phyloP scores from a whole-genome alignment of 2,888 invertebrate genomes.

The Oxycera nigricornis region DNA sequence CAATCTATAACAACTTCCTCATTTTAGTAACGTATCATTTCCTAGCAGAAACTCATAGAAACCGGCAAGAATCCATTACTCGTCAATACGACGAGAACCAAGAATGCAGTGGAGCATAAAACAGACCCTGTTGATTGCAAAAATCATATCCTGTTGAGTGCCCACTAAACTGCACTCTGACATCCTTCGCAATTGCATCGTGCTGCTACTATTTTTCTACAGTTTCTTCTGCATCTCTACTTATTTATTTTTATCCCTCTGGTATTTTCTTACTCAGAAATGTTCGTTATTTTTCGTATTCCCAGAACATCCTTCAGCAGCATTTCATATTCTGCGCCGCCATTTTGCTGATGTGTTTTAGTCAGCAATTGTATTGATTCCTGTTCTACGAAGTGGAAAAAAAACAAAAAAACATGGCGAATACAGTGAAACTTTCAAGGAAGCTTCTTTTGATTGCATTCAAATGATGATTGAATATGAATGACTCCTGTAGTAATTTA shows the following conservation, averaged over 20 bases:
- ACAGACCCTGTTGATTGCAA: conserved; percentile 2
- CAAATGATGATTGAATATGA: too few species aligned
- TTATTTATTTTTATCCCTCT: too few species aligned
- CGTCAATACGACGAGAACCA: not conserved
- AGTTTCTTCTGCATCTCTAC: not conserved
- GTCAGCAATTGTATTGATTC: not conserved
- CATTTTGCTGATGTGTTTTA: conserved; percentile 1
- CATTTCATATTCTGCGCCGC: not conserved
- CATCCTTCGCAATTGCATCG: not conserved
- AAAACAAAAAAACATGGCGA: too few species aligned
- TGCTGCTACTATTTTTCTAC: not conserved
- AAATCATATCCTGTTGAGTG: not conserved
- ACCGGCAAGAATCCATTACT: not conserved
- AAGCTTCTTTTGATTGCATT: too few species aligned
- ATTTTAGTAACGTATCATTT: too few species aligned
- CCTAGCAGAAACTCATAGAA: not conserved
- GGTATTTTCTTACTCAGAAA: not conserved
- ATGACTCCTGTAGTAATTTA: too few species aligned
- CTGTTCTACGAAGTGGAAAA: not conserved
- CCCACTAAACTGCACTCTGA: not conserved
- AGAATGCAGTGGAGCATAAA: not conserved
- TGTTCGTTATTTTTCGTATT: not conserved
- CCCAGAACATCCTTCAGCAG: not conserved
- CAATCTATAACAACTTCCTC: too few species aligned
- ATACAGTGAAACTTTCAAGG: too few species aligned